These are phyloP conservation scores for Steinernema carpocapsae DNA, from an alignment of 2,888 invertebrate species.

Conservation along the genomic window DNA sequence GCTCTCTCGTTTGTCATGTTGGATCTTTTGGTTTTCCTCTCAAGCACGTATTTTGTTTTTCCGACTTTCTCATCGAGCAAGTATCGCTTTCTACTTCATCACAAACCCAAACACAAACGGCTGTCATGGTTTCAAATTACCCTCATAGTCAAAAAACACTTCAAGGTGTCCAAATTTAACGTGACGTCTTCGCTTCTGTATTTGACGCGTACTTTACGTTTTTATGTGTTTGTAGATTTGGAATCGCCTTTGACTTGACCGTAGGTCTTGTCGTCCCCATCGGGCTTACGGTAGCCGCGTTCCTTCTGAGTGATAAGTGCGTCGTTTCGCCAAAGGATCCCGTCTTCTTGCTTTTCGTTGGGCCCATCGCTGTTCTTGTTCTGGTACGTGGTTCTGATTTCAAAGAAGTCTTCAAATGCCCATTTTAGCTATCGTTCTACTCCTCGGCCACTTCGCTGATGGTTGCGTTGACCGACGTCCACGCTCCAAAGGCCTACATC, in stretches of 20 bases:
- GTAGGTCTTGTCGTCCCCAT: slow-evolving; percentile 60
- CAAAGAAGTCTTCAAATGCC: not conserved
- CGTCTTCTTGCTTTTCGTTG: slow-evolving; percentile 61
- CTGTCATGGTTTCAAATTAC: slow-evolving; percentile 17
- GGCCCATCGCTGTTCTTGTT: slow-evolving; percentile 59
- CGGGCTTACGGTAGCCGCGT: slow-evolving; percentile 51
- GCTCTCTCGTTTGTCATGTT: too few relatives aligned
- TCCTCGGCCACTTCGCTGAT: slow-evolving; percentile 61
- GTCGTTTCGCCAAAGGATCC: slow-evolving; percentile 48
- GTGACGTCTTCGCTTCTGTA: not conserved
- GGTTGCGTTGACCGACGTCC: slow-evolving; percentile 47
- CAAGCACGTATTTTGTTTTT: too few relatives aligned
- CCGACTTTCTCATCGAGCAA: too few relatives aligned
- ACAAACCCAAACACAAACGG: not conserved
- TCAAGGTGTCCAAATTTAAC: not conserved
- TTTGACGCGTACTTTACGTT: not conserved
- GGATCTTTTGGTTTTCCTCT: too few relatives aligned
- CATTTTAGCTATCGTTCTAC: slow-evolving; percentile 60
- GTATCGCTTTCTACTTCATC: too few relatives aligned
- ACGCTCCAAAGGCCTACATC: slow-evolving; percentile 34
- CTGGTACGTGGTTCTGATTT: slow-evolving; percentile 43
- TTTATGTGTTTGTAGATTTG: not conserved
- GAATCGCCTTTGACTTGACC: slow-evolving; percentile 6
- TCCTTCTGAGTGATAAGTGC: slow-evolving; percentile 55
- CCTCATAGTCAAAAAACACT: not conserved